Base-by-base conservation (phyloP, 2,888 invertebrate genomes). In the Alsophila aescularia region DNA sequence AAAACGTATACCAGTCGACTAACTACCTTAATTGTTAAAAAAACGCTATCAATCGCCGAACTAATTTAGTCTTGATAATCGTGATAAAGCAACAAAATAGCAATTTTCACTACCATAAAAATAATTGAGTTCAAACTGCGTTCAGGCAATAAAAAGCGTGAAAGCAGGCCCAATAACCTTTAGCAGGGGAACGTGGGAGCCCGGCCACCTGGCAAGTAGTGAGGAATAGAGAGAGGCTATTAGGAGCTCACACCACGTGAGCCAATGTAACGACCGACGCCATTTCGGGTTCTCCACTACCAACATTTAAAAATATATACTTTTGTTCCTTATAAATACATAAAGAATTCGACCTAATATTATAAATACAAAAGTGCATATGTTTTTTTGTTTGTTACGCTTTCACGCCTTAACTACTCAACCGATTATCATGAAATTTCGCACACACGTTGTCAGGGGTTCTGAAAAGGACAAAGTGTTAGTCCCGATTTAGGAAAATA, bases 71-170 rank as follows among this genome's bases (percentile, higher is more conserved):
- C 85, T 77, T 85, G 83, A 89, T 90, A 88, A 90, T 90, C 86
- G 76, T 89, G 90, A 90, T 89, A 87, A 82, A 82, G 90, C 90
- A 91, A 89, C 90, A 89, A 91, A 88, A 90, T 88, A 90, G 90
- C 88, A 90, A 91, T 90, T 91, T 88, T 77, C 82, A 74, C 84
- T 75, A 83, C 87, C 90, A 87, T 90, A 90, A 91, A 91, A 90
- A 90, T 91, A 90, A 90, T 91, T 90, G 90, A 90, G 90, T 90
- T 89, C 87, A 90, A 90, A 90, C 88, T 87, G 87, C 86, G 89
- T 89, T 86, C 79, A 78, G 83, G 90, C 90, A 87, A 89, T 90
- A 91, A 91, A 91, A 91, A 90, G 87, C 86, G 84, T 90, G 86
- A 86, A 90, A 88, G 87, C 83, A 86, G 83, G 83, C 85, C 87